Conservation (phyloP, 2,888 invertebrate species). For the Sminthurinus aureus region DNA sequence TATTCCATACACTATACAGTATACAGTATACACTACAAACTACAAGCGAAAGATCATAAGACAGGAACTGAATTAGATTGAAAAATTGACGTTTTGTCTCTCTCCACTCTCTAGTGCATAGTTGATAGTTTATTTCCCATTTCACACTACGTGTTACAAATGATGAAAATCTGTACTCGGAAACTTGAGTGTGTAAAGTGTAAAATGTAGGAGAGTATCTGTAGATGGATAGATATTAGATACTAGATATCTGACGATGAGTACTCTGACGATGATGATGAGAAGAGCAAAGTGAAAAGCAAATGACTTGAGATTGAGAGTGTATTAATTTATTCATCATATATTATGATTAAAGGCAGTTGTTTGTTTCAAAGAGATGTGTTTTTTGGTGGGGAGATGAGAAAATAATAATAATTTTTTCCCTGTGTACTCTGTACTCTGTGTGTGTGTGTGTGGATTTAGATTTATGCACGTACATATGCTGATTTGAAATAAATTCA, state of each 20-base stretch:
- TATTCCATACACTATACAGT: too few relatives aligned
- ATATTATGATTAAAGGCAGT: background rate
- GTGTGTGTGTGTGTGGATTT: too few relatives aligned
- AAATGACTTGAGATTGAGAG: background rate
- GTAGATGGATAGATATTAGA: background rate
- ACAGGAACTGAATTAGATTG: conserved; percentile 5
- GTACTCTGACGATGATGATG: background rate
- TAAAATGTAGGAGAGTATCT: background rate
- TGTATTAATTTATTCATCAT: background rate
- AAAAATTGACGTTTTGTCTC: background rate
- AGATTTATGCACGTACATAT: background rate
- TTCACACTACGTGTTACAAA: background rate
- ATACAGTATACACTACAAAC: too few relatives aligned
- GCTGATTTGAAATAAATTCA: conserved; percentile 19
- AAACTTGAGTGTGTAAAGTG: background rate
- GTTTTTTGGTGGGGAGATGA: background rate
- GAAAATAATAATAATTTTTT: background rate
- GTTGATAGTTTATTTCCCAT: too few relatives aligned
- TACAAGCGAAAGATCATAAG: background rate
- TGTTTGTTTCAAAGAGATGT: background rate
- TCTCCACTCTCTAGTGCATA: background rate
- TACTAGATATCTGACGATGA: background rate
- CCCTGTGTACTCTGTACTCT: too few relatives aligned
- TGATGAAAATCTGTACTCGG: background rate
- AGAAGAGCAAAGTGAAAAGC: background rate